These are phyloP conservation scores for Podabrus alpinus DNA, from an alignment of 2,888 invertebrate species.

Conservation along the genomic window DNA sequence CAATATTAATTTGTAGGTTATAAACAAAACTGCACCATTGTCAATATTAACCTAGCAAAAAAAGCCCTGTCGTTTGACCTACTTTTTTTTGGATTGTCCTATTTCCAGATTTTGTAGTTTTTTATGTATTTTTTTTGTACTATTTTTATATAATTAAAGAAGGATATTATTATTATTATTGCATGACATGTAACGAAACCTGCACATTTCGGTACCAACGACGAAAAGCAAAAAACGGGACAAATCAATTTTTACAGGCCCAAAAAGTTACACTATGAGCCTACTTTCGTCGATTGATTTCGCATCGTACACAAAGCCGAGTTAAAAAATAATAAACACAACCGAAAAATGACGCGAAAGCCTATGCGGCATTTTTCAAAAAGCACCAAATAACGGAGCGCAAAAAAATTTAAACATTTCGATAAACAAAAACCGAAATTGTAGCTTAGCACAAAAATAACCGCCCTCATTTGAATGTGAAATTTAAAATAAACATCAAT, in stretches of 20 bases:
- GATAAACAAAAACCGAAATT: not conserved
- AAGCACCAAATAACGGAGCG: not conserved
- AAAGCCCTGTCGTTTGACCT: constrained; percentile 24
- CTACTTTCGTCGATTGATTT: not conserved
- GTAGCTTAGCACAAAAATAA: not conserved
- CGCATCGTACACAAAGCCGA: not conserved
- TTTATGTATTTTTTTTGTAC: no score
- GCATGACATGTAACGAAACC: not conserved
- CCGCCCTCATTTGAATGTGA: not conserved
- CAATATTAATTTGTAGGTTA: not conserved
- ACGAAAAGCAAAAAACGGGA: not conserved
- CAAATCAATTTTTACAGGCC: constrained; percentile 4
- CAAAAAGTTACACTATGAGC: not conserved
- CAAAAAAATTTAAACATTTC: not conserved
- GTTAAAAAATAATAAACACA: not conserved
- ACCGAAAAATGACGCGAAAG: not conserved
- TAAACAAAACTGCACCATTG: constrained; percentile 6
- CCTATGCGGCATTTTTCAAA: not conserved
- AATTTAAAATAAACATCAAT: not conserved
- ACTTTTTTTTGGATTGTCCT: constrained; percentile 25
- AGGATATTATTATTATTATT: not conserved
- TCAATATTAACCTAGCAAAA: constrained; percentile 16
- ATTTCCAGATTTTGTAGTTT: constrained; percentile 25
- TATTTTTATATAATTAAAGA: no score
- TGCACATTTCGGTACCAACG: not conserved